Conservation (phyloP, 2,888 invertebrate species). For the Epirrhoe tristata region DNA sequence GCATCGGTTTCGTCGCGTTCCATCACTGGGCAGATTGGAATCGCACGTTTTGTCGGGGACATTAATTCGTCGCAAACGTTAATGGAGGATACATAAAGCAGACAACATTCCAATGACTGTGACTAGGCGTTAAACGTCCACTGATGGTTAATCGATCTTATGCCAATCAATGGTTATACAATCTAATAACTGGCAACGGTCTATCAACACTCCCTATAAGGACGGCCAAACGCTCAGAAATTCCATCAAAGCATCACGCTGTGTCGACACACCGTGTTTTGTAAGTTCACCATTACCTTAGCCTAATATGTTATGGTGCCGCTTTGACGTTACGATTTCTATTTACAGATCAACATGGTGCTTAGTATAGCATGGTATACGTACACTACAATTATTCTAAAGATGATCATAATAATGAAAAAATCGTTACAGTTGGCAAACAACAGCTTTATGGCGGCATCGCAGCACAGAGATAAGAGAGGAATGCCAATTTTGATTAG, state of each 20-base stretch:
- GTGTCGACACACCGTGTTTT: conserved; percentile 63
- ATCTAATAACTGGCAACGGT: conserved; percentile 69
- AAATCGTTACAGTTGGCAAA: conserved; percentile 62
- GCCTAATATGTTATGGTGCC: conserved; percentile 45
- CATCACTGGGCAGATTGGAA: conserved; percentile 62
- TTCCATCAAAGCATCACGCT: conserved; percentile 60
- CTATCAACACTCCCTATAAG: conserved; percentile 67
- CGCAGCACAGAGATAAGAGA: conserved; percentile 64
- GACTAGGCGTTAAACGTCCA: conserved; percentile 63
- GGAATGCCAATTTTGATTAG: conserved; percentile 82
- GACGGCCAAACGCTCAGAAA: conserved; percentile 60
- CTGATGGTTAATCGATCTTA: conserved; percentile 69
- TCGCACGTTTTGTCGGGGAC: conserved; percentile 61
- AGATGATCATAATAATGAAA: conserved; percentile 59
- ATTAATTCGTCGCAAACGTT: conserved; percentile 63
- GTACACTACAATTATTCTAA: conserved; percentile 42
- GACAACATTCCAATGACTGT: conserved; percentile 64
- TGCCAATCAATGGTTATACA: conserved; percentile 75
- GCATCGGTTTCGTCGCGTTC: conserved; percentile 58
- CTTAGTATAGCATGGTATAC: conserved; percentile 41
- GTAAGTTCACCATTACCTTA: conserved; percentile 55
- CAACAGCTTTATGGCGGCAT: conserved; percentile 65
- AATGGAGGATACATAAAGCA: conserved; percentile 70
- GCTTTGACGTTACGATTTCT: conserved; percentile 37
- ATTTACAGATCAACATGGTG: conserved; percentile 40